Evolutionary conservation across 2,888 invertebrate genomes (phyloP).

Genomic region (Pyrgus malvae): DNA sequence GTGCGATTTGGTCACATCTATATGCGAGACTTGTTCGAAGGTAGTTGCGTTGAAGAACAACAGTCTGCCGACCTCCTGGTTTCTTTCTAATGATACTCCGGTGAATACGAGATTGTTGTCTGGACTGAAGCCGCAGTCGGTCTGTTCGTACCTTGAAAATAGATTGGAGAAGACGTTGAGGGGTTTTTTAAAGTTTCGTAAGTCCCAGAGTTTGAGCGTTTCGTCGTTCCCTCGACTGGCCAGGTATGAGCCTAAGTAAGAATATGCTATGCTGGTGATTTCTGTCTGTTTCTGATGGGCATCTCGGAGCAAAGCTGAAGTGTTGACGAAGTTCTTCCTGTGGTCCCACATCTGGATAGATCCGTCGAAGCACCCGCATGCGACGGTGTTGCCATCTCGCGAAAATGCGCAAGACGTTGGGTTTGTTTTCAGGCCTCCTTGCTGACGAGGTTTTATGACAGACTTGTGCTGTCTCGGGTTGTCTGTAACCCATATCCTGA

Average conservation of each 20-base stretch:
- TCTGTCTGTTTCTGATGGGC: slow-evolving; percentile 92
- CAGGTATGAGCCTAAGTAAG: slow-evolving; percentile 90
- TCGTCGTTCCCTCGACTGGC: slow-evolving; percentile 95
- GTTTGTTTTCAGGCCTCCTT: slow-evolving; percentile 91
- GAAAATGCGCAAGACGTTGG: slow-evolving; percentile 93
- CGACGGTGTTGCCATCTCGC: slow-evolving; percentile 92
- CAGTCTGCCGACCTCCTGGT: slow-evolving; percentile 84
- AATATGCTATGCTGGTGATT: slow-evolving; percentile 92
- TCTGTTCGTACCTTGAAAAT: slow-evolving; percentile 90
- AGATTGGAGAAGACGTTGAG: slow-evolving; percentile 86
- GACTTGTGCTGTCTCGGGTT: slow-evolving; percentile 89
- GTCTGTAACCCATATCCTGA: slow-evolving; percentile 94
- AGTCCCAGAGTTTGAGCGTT: slow-evolving; percentile 97
- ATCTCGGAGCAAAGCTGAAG: slow-evolving; percentile 87
- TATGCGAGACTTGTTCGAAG: slow-evolving; percentile 87
- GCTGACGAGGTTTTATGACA: slow-evolving; percentile 93
- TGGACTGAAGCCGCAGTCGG: slow-evolving; percentile 94
- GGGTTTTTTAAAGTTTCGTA: slow-evolving; percentile 90
- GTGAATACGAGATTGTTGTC: slow-evolving; percentile 95
- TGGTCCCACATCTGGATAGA: slow-evolving; percentile 99
- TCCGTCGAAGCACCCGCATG: slow-evolving; percentile 96
- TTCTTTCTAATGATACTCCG: slow-evolving; percentile 89
- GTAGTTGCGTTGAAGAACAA: slow-evolving; percentile 91
- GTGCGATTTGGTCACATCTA: slow-evolving; percentile 90
- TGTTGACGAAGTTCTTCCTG: slow-evolving; percentile 94